Percentiles rank a stretch among this genome's conserved stretches.
Conservation (phyloP, 2,888 invertebrate genomes). For the Dysmachus trigonus region DNA sequence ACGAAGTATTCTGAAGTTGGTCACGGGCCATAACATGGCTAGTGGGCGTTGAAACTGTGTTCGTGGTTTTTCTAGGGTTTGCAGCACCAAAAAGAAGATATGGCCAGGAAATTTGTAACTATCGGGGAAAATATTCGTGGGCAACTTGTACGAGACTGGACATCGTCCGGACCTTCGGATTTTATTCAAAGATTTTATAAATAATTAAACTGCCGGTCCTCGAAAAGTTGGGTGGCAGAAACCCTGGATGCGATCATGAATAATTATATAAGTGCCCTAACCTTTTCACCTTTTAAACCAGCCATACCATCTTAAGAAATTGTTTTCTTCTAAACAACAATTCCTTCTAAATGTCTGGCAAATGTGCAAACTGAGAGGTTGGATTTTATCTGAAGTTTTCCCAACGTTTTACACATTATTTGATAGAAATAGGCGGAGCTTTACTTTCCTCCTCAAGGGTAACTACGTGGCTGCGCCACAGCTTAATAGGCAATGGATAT, state of each 20-base stretch:
- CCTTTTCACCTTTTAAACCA: not conserved
- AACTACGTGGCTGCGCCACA: not conserved
- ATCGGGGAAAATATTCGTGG: not conserved
- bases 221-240: not conserved
- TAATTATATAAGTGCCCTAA: not conserved
- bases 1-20: conserved; percentile 14
- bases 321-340: not conserved
- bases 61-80: conserved; percentile 17
- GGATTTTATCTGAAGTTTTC: not conserved
- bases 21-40: conserved; percentile 37
- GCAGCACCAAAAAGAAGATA: not conserved
- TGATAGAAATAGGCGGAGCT: not conserved
- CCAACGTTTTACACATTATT: not conserved
- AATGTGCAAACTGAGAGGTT: not conserved
- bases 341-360: not conserved
- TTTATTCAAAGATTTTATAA: conserved; percentile 9
- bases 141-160: not conserved
- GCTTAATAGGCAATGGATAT: not conserved
- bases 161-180: not conserved
- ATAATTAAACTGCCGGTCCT: conserved; percentile 1
- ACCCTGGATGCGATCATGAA: not conserved
- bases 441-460: not conserved
- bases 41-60: conserved; percentile 36
- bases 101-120: conserved; percentile 14
- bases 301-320: not conserved